Conservation (phyloP, 2,113 vertebrate genomes). For the Chlamydotis undulata region DNA sequence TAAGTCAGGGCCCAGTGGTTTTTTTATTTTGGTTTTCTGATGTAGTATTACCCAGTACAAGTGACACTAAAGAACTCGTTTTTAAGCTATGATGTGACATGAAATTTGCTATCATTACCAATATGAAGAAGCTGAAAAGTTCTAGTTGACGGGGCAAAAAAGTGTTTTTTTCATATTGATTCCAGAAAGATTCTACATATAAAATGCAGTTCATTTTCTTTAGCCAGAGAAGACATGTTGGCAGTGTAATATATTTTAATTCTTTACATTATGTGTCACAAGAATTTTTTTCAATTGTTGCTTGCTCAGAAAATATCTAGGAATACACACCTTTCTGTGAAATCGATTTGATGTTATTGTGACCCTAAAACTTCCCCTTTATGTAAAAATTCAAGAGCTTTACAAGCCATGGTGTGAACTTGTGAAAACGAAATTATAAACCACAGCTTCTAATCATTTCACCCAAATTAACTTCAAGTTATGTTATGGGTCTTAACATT, state of each 20-base stretch:
- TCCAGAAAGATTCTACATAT: not conserved
- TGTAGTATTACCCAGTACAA: not conserved
- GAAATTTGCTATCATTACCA: not conserved
- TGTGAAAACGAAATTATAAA: not conserved
- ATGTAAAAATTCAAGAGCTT: not conserved
- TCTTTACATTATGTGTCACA: not conserved
- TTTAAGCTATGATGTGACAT: not conserved
- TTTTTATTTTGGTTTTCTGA: not conserved
- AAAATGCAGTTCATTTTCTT: not conserved
- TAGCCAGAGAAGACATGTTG: not conserved
- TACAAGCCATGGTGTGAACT: not conserved
- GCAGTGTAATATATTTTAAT: not conserved
- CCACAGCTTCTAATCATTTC: not conserved
- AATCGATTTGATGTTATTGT: not conserved
- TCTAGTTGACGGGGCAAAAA: not conserved
- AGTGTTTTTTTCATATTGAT: not conserved
- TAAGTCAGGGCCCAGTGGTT: not conserved
- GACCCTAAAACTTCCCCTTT: not conserved
- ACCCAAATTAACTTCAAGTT: not conserved
- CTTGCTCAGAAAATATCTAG: not conserved
- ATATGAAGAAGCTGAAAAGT: not conserved
- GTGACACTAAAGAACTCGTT: not conserved
- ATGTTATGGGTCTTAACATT: not conserved
- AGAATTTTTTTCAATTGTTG: not conserved
- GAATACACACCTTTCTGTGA: not conserved